Conservation (phyloP, 2,113 vertebrate species). For the Melanerpes aurifrons region DNA sequence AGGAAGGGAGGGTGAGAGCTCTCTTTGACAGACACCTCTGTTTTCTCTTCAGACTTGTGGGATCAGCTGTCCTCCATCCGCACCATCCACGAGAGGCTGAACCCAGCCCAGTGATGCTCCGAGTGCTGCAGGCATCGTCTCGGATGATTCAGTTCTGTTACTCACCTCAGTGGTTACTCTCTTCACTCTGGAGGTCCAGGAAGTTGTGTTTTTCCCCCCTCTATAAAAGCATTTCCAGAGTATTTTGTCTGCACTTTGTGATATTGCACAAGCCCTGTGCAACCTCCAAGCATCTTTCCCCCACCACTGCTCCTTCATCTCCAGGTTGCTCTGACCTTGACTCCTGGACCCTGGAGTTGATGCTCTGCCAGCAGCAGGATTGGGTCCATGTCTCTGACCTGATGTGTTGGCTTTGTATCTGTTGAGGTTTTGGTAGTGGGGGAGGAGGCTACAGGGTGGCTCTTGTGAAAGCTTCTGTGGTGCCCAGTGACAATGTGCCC, state of each 20-base stretch:
- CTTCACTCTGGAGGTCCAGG: background rate
- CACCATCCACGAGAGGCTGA: background rate
- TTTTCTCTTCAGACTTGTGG: background rate
- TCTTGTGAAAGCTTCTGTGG: too few species aligned
- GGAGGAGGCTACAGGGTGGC: too few species aligned
- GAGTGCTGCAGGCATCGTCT: fast-evolving
- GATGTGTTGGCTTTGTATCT: background rate
- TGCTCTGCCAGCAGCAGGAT: background rate
- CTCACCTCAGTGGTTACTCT: fast-evolving
- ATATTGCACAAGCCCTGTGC: too few species aligned
- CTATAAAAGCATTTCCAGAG: background rate
- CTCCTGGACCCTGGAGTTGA: background rate
- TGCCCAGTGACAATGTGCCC: too few species aligned
- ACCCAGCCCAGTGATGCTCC: too few species aligned
- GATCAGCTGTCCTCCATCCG: background rate
- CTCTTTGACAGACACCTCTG: background rate
- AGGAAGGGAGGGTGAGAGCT: background rate
- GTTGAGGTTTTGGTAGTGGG: too few species aligned
- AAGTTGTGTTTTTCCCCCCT: too few species aligned
- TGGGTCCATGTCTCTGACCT: background rate
- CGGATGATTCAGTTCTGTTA: background rate
- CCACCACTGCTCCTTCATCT: background rate
- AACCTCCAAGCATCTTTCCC: background rate
- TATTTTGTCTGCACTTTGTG: background rate
- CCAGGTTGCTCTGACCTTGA: background rate